Percentiles rank a stretch among this genome's conserved stretches.
Conservation (phyloP, 2,113 vertebrate species). For the Oceanites oceanicus region DNA sequence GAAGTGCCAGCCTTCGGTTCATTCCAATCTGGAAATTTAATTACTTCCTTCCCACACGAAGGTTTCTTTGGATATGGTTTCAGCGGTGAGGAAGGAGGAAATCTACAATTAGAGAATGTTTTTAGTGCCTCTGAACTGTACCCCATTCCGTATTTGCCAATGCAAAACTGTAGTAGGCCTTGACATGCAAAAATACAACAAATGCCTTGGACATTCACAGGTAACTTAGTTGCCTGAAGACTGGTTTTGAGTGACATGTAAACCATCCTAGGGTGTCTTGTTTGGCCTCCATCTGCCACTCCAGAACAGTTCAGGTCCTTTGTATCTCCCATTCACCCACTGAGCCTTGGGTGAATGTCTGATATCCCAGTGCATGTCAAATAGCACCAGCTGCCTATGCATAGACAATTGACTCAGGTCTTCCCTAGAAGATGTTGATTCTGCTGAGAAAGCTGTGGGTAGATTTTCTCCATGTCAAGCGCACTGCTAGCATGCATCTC, state of each 20-base stretch:
- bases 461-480: not conserved
- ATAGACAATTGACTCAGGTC: not conserved
- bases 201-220: not conserved
- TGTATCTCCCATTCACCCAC: not conserved
- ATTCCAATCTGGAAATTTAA: slow-evolving; percentile 79
- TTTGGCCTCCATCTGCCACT: not conserved
- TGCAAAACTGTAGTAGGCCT: not conserved
- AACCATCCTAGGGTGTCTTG: not conserved
- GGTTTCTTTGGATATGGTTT: slow-evolving; percentile 79
- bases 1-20: slow-evolving; percentile 53
- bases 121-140: not conserved
- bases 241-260: not conserved
- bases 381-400: not conserved
- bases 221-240: not conserved
- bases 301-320: not conserved
- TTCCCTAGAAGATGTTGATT: not conserved
- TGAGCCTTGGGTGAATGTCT: not conserved
- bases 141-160: not conserved
- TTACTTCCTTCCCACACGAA: slow-evolving; percentile 58
- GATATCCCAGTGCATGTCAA: not conserved
- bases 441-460: not conserved
- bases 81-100: slow-evolving; percentile 83
- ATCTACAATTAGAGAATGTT: slow-evolving; percentile 72
- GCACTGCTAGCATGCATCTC: not conserved
- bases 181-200: not conserved